Percentiles rank a stretch among this genome's conserved stretches.
phyloP scores from a whole-genome alignment of 2,888 invertebrate species.

The Steromphala cineraria region DNA sequence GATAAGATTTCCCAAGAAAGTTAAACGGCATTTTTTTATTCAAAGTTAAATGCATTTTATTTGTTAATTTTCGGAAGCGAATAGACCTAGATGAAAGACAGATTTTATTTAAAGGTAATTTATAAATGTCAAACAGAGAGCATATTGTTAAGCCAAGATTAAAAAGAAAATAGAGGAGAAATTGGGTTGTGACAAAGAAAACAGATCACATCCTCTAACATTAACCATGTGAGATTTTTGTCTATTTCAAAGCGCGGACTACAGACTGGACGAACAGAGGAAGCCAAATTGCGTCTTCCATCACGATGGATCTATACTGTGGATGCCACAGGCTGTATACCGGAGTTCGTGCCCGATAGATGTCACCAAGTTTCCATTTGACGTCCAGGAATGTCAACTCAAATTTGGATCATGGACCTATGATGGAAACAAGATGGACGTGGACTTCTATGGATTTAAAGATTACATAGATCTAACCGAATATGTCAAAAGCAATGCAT shows the following conservation, averaged over 20 bases:
- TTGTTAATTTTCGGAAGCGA: too few species aligned
- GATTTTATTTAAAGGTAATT: too few species aligned
- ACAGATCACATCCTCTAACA: too few species aligned
- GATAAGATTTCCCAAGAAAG: too few species aligned
- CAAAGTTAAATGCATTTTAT: too few species aligned
- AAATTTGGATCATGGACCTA: slow-evolving; percentile 75
- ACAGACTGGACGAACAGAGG: slow-evolving; percentile 72
- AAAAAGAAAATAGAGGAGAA: too few species aligned
- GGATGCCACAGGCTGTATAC: slow-evolving; percentile 72
- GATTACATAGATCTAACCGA: slow-evolving; percentile 61
- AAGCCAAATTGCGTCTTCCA: slow-evolving; percentile 72
- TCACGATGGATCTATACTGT: slow-evolving; percentile 62
- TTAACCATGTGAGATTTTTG: background rate
- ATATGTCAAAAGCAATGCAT: slow-evolving; percentile 74
- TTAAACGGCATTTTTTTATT: too few species aligned
- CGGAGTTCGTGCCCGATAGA: slow-evolving; percentile 74
- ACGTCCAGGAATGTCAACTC: slow-evolving; percentile 72
- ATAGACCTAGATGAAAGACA: too few species aligned
- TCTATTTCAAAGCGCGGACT: slow-evolving; percentile 69
- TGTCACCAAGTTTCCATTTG: slow-evolving; percentile 74
- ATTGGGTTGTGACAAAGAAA: too few species aligned
- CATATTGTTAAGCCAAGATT: too few species aligned
- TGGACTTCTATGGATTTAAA: slow-evolving; percentile 55
- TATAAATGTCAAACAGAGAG: too few species aligned
- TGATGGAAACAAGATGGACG: slow-evolving; percentile 68